Percentiles rank a stretch among this genome's conserved stretches.
These are phyloP conservation scores for Plagodis dolabraria DNA, from an alignment of 2,888 invertebrate species.

Conservation along the genomic window DNA sequence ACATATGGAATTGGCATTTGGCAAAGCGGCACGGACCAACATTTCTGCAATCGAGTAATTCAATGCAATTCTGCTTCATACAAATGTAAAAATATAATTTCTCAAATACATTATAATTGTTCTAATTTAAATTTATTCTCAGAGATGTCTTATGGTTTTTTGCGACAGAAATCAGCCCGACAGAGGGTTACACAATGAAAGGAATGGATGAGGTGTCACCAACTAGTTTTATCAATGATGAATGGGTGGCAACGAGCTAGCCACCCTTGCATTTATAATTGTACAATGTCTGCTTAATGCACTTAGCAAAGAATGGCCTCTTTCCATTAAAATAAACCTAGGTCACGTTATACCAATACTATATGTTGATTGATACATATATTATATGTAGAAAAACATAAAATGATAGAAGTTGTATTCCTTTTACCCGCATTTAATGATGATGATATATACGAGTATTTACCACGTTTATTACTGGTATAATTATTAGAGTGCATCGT, in stretches of 20 bases:
- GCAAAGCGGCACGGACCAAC: no score
- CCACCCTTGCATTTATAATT: constrained; percentile 35
- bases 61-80: no score
- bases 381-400: background rate
- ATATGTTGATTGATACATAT: no score
- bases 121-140: background rate
- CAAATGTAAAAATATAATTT: no score
- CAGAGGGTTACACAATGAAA: constrained; percentile 15
- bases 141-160: background rate
- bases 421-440: no score
- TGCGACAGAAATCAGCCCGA: background rate
- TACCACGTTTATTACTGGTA: no score
- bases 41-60: no score
- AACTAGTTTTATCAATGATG: constrained; percentile 73
- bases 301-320: background rate
- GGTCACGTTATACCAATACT: background rate
- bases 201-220: constrained; percentile 65
- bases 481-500: no score
- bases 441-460: no score
- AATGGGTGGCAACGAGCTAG: constrained; percentile 47
- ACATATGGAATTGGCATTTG: no score
- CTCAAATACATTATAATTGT: no score
- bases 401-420: no score
- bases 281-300: constrained; percentile 20
- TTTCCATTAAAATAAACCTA: background rate